These are phyloP conservation scores for Helleia helle DNA, from an alignment of 2,888 invertebrate genomes.

Conservation along the genomic window DNA sequence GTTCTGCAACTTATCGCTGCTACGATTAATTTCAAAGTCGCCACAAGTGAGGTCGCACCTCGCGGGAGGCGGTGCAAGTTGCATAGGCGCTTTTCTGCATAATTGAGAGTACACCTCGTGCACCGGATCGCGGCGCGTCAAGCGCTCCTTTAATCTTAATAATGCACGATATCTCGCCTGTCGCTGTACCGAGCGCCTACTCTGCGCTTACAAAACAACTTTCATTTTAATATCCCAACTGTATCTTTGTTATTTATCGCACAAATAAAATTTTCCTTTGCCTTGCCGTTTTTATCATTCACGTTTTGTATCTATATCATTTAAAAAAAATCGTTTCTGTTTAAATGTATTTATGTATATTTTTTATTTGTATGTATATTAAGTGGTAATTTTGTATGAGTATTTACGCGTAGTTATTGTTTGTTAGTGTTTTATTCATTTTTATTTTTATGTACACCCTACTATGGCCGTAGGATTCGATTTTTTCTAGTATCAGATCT, in stretches of 20 bases:
- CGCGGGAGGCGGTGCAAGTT: neutral
- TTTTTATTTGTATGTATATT: too few species aligned
- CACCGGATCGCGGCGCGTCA: constrained; percentile 11
- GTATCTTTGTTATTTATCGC: constrained; percentile 10
- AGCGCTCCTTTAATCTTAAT: constrained; percentile 20
- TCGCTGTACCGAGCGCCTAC: neutral
- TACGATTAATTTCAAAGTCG: too few species aligned
- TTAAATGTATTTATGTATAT: too few species aligned
- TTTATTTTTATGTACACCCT: too few species aligned
- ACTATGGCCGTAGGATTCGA: too few species aligned
- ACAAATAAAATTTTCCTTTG: constrained; percentile 1
- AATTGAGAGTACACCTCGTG: constrained; percentile 16
- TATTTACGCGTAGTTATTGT: too few species aligned
- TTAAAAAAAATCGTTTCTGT: too few species aligned
- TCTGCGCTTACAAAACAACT: constrained; percentile 1
- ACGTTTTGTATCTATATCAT: too few species aligned
- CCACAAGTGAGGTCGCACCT: neutral
- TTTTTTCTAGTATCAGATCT: too few species aligned
- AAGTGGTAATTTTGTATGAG: too few species aligned
- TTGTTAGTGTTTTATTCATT: too few species aligned
- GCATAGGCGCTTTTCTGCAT: constrained; percentile 16
- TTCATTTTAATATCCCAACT: constrained; percentile 11
- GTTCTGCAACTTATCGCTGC: too few species aligned
- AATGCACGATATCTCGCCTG: constrained; percentile 13
- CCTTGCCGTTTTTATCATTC: neutral